Evolutionary conservation across 1,140 invertebrate species (phyloP).

Genomic region (Cyphomyrmex costatus): DNA sequence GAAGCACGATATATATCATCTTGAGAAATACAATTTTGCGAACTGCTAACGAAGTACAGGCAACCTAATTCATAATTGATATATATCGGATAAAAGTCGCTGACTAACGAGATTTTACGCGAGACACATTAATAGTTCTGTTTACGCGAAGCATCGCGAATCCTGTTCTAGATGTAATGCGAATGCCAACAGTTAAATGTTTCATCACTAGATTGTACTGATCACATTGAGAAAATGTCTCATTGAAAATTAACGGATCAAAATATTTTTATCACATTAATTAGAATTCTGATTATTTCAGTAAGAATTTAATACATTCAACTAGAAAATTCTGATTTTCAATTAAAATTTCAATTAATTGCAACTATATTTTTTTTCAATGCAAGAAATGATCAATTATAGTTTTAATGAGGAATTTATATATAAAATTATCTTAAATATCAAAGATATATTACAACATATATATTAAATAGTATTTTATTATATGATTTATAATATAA

Average conservation of each 20-base stretch:
- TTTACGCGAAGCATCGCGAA: slow-evolving; percentile 37
- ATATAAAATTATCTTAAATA: not conserved
- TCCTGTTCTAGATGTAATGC: not conserved
- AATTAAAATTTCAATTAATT: too few species aligned
- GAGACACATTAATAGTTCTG: slow-evolving; percentile 40
- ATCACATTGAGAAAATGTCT: not conserved
- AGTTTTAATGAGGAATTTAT: not conserved
- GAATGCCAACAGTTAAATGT: not conserved
- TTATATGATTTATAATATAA: not conserved
- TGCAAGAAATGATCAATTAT: not conserved
- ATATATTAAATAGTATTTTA: not conserved
- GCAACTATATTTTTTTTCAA: too few species aligned
- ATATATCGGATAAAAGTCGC: slow-evolving; percentile 30
- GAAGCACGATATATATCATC: slow-evolving; percentile 36
- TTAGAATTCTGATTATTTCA: too few species aligned
- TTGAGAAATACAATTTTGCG: slow-evolving; percentile 67
- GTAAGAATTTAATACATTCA: too few species aligned
- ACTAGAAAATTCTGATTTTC: too few species aligned
- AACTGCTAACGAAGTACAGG: slow-evolving; percentile 65
- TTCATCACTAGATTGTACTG: not conserved
- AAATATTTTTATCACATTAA: too few species aligned
- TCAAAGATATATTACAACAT: not conserved
- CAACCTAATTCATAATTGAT: slow-evolving; percentile 32
- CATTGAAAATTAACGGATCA: too few species aligned
- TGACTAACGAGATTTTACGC: slow-evolving; percentile 61